Base-by-base conservation (phyloP, 2,797 vertebrate species). In the Pseudochirops cupreus region DNA sequence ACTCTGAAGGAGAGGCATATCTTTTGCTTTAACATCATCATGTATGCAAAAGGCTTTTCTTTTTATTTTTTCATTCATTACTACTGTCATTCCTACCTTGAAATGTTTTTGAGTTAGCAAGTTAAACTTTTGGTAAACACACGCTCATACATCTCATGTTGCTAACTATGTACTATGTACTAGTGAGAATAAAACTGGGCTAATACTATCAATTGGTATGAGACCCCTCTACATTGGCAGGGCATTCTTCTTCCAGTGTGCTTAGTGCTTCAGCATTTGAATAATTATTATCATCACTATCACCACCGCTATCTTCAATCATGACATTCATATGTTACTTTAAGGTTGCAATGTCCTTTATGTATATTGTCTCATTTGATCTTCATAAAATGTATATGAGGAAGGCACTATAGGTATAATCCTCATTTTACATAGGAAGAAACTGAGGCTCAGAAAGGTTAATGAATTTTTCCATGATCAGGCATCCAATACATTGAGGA, bases 1-100 rank as follows among this genome's bases (percentile, higher is more conserved):
- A 95, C 97, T 98, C 98, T 97, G 94, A 97, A 96, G 95, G 97
- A 95, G 92, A 93, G 97, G 53, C 91, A 92, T 97, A 98, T 98
- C 98, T 98, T 98, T 96, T 98, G 91, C 91, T 97, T 96, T 98
- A 82, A 46, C 4, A 97, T 94, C 96, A 94, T 90, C 28, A 0
- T 0, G 95, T 93, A 96, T 94, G 74, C 93, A 54, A 53, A 59
- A 96, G 91, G 91, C 93, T 96, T 46, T 94, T 93, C 91, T 95
- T 96, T 95, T 95, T 95, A 96, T 28, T 93, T 29, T 96, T 90
- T 92, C 92, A 96, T 95, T 97, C 95, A 52, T 58, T 39, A 97
- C 95, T 14, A 50, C 58, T 39, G 96, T 96, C 11, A 0, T 24
- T 94, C 89, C 91, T 58, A 91, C 91, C 95, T 96, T 92, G 95